Evolutionary conservation across 2,113 vertebrate species (phyloP), one percentile per base, ranked within the genome.

Genomic region (Halcyon malimbica): DNA sequence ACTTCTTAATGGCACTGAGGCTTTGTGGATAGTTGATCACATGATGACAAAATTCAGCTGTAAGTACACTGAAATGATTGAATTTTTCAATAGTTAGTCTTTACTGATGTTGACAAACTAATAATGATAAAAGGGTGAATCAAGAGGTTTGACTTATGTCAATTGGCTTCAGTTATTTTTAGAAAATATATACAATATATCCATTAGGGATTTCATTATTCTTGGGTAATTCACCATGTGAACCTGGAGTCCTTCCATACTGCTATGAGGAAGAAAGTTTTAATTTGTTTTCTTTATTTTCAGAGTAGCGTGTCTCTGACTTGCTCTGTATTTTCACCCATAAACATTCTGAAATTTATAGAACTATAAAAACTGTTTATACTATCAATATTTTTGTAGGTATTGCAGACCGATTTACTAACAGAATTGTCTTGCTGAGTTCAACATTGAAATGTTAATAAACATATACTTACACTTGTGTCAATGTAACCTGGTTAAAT

Each of bases 11-110:
- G 94, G 92, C 94, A 82, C 94, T 92, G 93, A 96, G 92, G 50
- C 94, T 94, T 95, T 97, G 89, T 96, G 94, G 95, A 96, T 97
- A 96, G 87, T 96, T 93, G 94, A 74, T 97, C 95, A 96, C 90
- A 95, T 96, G 96, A 96, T 96, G 92, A 95, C 94, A 96, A 96
- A 95, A 94, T 95, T 95, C 53, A 84, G 74, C 96, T 96, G 96
- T 97, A 95, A 96, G 92, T 96, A 96, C 95, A 92, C 54, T 75
- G 60, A 93, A 96, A 94, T 91, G 91, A 92, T 95, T 96, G 89
- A 94, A 76, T 94, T 94, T 96, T 94, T 91, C 80, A 65, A 24
- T 94, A 96, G 92, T 67, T 96, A 94, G 77, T 87, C 67, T 90
- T 93, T 90, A 78, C 63, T 92, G 67, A 89, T 94, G 63, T 75